Evolutionary conservation across 23 tunicate species (phyloP), one percentile per base, ranked within the genome.

Genomic region (Ascidia mentula): DNA sequence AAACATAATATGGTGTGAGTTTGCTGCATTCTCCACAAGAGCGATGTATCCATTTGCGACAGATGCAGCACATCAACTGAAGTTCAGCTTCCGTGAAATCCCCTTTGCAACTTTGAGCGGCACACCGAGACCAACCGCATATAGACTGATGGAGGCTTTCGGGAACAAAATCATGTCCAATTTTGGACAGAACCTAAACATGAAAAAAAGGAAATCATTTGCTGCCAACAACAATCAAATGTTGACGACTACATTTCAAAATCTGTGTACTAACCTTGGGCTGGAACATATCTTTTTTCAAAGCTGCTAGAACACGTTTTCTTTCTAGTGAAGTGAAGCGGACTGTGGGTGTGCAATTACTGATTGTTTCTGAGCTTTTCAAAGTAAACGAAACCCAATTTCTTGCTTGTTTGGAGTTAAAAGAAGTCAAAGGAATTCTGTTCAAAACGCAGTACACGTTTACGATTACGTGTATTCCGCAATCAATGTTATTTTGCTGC

Each of bases 391-490:
- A 42, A 12, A 42, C 12, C 53, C 53, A 12, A n/a, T n/a, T n/a
- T n/a, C n/a, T n/a, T n/a, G n/a, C n/a, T n/a, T n/a, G n/a, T n/a
- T n/a, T n/a, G 12, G 53, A 42, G 53, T 42, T 15, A 42, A 42
- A 42, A 42, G 53, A 42, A 15, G 53, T 15, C 53, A 42, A 15
- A 9, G 53, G 53, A 42, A 42, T 15, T 42, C 15, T 42, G 78
- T 36, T 74, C 8, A 74, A 1, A 15, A 74, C 22, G 53, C 46
- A 74, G 28, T 31, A 74, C 0, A 32, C 46, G 39, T 74, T 74
- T 30, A 74, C n/a, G 59, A 36, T 53, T 1, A 39, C 78, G 22
- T 37, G 53, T 36, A 74, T 53, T 22, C 46, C 78, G 38, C 78
- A 74, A 74, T 74, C 78, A 26, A 20, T 42, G 53, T 15, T 42